Evolutionary conservation across 2,888 invertebrate species (phyloP).

Genomic region (Pachliopta kotzebuea): DNA sequence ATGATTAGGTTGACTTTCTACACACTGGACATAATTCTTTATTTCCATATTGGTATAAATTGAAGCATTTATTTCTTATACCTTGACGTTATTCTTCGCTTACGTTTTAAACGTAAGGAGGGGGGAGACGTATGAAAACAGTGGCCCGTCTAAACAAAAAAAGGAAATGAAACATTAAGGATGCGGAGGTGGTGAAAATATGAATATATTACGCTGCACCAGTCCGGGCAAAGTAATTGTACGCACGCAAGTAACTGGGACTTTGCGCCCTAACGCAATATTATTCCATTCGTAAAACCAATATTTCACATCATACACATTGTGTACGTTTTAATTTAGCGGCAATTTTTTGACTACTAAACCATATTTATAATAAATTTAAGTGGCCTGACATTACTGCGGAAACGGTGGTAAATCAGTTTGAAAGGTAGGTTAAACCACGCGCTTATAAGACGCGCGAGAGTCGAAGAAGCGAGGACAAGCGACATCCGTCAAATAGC

Average conservation of each 20-base stretch:
- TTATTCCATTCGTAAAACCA: conserved; percentile 60
- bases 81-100: background rate
- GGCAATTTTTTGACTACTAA: conserved; percentile 49
- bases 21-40: background rate
- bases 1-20: no score
- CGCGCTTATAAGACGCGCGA: no score
- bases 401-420: no score
- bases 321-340: conserved; percentile 66
- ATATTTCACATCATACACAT: conserved; percentile 60
- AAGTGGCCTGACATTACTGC: no score
- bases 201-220: conserved; percentile 76
- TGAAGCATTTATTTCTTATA: background rate
- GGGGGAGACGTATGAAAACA: conserved; percentile 31
- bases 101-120: background rate
- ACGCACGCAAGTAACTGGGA: conserved; percentile 72
- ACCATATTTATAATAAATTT: no score
- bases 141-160: conserved; percentile 47
- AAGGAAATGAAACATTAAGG: conserved; percentile 65
- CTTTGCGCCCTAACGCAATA: conserved; percentile 52
- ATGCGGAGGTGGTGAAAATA: conserved; percentile 76
- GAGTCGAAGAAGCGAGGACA: no score
- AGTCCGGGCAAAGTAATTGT: conserved; percentile 66
- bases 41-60: background rate
- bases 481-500: no score
- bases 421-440: no score